Conservation (phyloP, 2,113 vertebrate species). For the Fregetta grallaria region DNA sequence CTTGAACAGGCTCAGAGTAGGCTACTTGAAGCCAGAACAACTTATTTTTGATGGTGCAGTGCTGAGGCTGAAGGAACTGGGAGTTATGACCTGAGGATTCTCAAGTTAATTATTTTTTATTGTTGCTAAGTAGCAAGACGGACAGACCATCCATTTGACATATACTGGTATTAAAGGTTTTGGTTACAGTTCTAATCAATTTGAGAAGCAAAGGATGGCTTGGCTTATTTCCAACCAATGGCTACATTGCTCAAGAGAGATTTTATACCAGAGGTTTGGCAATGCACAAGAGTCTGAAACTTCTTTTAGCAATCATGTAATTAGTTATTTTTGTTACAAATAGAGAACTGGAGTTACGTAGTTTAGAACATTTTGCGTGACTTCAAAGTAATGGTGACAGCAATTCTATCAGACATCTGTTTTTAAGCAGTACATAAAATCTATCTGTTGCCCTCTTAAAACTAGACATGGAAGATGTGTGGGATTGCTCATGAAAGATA, state of each 20-base stretch:
- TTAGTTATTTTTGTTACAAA: conserved; percentile 5
- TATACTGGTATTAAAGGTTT: conserved; percentile 7
- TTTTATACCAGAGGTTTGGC: neutral
- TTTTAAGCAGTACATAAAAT: neutral
- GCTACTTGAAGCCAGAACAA: neutral
- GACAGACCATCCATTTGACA: neutral
- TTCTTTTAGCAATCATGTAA: neutral
- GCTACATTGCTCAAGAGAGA: neutral
- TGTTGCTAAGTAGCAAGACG: conserved; percentile 22
- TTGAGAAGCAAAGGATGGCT: neutral
- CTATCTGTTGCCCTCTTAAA: neutral
- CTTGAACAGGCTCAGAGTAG: neutral
- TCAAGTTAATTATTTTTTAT: conserved; percentile 12
- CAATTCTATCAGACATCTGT: neutral
- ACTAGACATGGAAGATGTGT: neutral
- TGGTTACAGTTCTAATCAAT: conserved; percentile 12
- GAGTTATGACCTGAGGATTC: neutral
- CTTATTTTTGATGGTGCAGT: neutral
- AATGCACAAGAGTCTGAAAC: neutral
- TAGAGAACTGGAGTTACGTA: neutral
- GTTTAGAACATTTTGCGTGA: neutral
- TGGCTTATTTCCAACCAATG: neutral
- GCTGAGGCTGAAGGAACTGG: neutral
- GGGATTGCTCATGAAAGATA: neutral
- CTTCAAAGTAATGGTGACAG: neutral